These are phyloP conservation scores for Heliconius himera DNA, from an alignment of 1,140 invertebrate species.

Conservation along the genomic window DNA sequence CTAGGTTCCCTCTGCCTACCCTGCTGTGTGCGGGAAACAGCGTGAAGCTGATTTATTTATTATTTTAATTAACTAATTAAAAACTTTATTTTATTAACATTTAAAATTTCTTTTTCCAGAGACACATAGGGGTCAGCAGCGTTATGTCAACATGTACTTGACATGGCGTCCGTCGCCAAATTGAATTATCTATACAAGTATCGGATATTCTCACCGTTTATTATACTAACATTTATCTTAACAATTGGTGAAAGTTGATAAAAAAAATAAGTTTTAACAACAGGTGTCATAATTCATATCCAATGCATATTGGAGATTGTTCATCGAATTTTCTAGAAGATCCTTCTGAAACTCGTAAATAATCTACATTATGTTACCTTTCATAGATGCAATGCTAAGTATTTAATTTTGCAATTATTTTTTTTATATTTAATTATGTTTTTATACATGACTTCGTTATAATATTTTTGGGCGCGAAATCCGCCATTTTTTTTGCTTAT, in stretches of 20 bases:
- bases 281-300: not conserved
- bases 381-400: not conserved
- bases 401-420: not conserved
- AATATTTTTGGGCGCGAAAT: not conserved
- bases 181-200: not conserved
- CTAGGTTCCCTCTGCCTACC: too few relatives aligned
- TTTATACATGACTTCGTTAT: not conserved
- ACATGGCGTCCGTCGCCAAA: constrained; percentile 2
- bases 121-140: constrained; percentile 47
- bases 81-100: constrained; percentile 7
- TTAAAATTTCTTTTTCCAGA: constrained; percentile 44
- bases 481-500: not conserved
- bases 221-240: not conserved
- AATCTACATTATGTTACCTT: not conserved
- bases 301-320: not conserved
- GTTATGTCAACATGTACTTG: not conserved
- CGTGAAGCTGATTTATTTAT: too few relatives aligned
- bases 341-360: not conserved
- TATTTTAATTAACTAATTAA: too few relatives aligned
- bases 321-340: not conserved
- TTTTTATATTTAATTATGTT: not conserved
- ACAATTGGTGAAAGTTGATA: constrained; percentile 2
- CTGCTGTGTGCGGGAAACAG: too few relatives aligned
- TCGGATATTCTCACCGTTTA: not conserved
- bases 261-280: not conserved